phyloP scores from a whole-genome alignment of 2,113 vertebrate genomes.

The Seriola rivoliana region DNA sequence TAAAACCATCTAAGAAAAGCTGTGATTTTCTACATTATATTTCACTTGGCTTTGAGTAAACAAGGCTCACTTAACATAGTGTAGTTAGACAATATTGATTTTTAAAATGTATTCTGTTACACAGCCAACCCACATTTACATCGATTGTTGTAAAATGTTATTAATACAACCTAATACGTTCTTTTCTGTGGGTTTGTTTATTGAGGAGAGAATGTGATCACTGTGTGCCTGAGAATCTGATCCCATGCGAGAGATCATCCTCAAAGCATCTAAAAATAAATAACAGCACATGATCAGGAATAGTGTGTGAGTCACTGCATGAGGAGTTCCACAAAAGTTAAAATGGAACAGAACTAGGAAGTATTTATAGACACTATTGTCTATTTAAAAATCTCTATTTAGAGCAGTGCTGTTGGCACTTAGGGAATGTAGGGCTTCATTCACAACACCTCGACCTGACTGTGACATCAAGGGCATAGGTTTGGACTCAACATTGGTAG shows the following conservation, averaged over 20 bases:
- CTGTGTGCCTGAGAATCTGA: constrained; percentile 60
- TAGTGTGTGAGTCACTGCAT: constrained; percentile 51
- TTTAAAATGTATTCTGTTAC: neutral
- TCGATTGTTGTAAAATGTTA: neutral
- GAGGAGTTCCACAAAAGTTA: constrained; percentile 72
- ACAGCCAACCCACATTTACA: neutral
- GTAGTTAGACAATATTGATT: neutral
- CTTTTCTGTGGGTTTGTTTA: constrained; percentile 11
- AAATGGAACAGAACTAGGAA: constrained; percentile 67
- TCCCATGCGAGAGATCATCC: constrained; percentile 65
- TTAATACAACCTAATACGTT: neutral
- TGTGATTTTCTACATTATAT: neutral
- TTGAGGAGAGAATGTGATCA: constrained; percentile 39
- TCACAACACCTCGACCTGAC: constrained; percentile 56
- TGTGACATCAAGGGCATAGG: constrained; percentile 24
- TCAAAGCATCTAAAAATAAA: constrained; percentile 80
- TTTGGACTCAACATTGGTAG: no score
- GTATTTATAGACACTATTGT: constrained; percentile 77
- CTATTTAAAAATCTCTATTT: constrained; percentile 78
- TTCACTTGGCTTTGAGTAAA: neutral
- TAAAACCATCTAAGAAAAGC: neutral
- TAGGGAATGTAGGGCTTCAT: constrained; percentile 59
- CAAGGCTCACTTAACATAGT: neutral
- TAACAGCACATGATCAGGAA: constrained; percentile 65
- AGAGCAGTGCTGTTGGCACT: constrained; percentile 61